Percentiles rank a stretch among this genome's conserved stretches.
phyloP scores from a whole-genome alignment of 2,888 invertebrate species.

The Choreutis nemorana region DNA sequence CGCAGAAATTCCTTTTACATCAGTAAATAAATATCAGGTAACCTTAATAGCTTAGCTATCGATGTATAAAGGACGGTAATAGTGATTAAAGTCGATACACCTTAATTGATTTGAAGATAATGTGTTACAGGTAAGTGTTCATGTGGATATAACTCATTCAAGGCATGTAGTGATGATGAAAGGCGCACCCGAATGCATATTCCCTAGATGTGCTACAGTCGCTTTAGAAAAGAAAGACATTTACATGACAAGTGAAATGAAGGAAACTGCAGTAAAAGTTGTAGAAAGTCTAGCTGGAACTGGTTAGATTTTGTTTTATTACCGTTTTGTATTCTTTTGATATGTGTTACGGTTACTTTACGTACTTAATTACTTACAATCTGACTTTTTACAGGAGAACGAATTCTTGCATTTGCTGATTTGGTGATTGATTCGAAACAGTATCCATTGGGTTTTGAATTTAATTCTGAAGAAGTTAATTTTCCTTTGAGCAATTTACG shows the following conservation, averaged over 20 bases:
- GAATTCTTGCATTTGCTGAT: slow-evolving; percentile 93
- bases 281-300: slow-evolving; percentile 37
- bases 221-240: slow-evolving; percentile 82
- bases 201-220: slow-evolving; percentile 84
- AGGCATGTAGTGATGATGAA: slow-evolving; percentile 91
- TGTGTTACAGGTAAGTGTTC: slow-evolving; percentile 67
- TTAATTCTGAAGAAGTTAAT: slow-evolving; percentile 87
- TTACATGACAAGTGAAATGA: slow-evolving; percentile 27
- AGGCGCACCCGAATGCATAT: slow-evolving; percentile 94
- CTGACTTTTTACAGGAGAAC: slow-evolving; percentile 69
- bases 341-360: neutral
- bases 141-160: slow-evolving; percentile 80
- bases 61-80: neutral
- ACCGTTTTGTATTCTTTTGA: neutral
- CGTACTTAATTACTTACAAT: neutral
- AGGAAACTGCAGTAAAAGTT: slow-evolving; percentile 23
- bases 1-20: slow-evolving; percentile 93
- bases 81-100: neutral
- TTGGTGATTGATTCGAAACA: slow-evolving; percentile 81
- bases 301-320: slow-evolving; percentile 22
- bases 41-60: slow-evolving; percentile 7
- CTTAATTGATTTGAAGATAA: neutral
- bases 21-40: slow-evolving; percentile 89
- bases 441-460: slow-evolving; percentile 86
- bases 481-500: slow-evolving; percentile 87